Evolutionary conservation across 2,888 invertebrate species (phyloP).

Genomic region (Incurvaria masculella): DNA sequence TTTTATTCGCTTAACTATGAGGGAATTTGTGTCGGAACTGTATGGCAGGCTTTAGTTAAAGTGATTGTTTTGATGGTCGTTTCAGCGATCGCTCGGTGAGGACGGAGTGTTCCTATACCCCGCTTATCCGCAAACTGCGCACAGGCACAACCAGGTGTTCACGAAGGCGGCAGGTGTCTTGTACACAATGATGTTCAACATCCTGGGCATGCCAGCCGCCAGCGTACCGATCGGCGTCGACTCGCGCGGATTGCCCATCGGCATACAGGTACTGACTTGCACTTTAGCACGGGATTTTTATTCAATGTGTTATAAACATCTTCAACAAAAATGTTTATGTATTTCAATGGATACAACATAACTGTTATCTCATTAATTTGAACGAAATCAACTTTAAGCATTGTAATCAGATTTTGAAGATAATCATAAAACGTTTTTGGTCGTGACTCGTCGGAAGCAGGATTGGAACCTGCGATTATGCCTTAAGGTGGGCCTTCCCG

Average conservation of each 20-base stretch:
- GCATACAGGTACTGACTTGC: slow-evolving; percentile 75
- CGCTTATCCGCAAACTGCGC: slow-evolving; percentile 61
- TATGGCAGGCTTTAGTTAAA: not conserved
- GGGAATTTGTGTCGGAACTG: not conserved
- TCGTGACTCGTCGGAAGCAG: too few species aligned
- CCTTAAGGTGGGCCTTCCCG: too few species aligned
- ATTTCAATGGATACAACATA: too few species aligned
- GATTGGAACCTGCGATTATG: too few species aligned
- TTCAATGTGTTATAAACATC: too few species aligned
- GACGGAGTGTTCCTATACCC: slow-evolving; percentile 74
- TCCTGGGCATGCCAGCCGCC: slow-evolving; percentile 72
- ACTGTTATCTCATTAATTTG: too few species aligned
- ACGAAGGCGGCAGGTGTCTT: slow-evolving; percentile 56
- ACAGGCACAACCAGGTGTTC: slow-evolving; percentile 61
- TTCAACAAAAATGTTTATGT: too few species aligned
- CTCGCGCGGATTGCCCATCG: slow-evolving; percentile 65
- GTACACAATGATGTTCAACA: slow-evolving; percentile 67
- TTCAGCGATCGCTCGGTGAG: slow-evolving; percentile 59
- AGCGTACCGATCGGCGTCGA: slow-evolving; percentile 68
- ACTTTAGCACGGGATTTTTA: too few species aligned
- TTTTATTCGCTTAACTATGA: too few species aligned
- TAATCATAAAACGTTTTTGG: too few species aligned
- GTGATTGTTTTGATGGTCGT: slow-evolving; percentile 4
- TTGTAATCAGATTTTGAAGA: too few species aligned
- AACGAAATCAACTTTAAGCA: too few species aligned